Conservation (phyloP, 1,140 invertebrate species). For the Hyles euphorbiae region DNA sequence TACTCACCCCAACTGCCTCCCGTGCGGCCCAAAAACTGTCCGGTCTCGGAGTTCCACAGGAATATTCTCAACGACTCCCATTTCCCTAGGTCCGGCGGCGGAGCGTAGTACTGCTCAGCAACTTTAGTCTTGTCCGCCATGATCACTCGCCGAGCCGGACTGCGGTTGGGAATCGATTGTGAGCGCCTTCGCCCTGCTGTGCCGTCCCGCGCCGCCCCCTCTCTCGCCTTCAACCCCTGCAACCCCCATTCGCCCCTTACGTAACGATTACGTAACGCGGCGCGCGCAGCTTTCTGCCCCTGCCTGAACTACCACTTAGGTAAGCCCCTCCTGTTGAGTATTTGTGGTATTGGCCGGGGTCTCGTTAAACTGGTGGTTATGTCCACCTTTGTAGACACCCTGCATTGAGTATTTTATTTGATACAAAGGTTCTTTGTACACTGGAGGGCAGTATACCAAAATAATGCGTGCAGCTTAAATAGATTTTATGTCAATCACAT, state of each 20-base stretch:
- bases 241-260: slow-evolving; percentile 42
- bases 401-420: not conserved
- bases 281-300: slow-evolving; percentile 56
- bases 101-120: slow-evolving; percentile 84
- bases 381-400: not conserved
- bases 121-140: slow-evolving; percentile 86
- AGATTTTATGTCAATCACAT: slow-evolving; percentile 14
- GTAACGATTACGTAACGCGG: slow-evolving; percentile 67
- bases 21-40: slow-evolving; percentile 90
- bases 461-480: slow-evolving; percentile 10
- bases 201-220: slow-evolving; percentile 24
- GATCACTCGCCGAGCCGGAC: slow-evolving; percentile 63
- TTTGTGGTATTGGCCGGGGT: no score
- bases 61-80: slow-evolving; percentile 91
- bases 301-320: slow-evolving; percentile 26
- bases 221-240: slow-evolving; percentile 12
- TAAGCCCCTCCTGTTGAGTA: slow-evolving; percentile 11
- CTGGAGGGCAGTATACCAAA: slow-evolving; percentile 23
- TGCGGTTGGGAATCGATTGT: slow-evolving; percentile 66
- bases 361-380: no score
- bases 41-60: slow-evolving; percentile 91
- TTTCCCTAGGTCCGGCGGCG: slow-evolving; percentile 86
- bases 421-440: slow-evolving; percentile 20
- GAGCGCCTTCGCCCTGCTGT: slow-evolving; percentile 47
- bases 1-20: slow-evolving; percentile 92